Conservation (phyloP, 2,888 invertebrate genomes). For the Tortrix viridana region DNA sequence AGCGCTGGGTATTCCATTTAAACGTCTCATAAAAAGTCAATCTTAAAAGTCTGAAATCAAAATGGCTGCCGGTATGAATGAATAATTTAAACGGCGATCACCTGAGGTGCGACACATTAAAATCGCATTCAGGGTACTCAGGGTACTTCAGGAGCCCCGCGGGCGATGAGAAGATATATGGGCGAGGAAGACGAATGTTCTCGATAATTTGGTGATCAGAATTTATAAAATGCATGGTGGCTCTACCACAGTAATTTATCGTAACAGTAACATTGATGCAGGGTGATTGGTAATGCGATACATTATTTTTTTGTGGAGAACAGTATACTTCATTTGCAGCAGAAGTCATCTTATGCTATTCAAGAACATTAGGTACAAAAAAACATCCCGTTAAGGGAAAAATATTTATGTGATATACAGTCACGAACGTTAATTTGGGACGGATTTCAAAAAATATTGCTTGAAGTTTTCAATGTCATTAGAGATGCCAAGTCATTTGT, state of each 20-base stretch:
- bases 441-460: too few relatives aligned
- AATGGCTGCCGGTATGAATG: conserved; percentile 49
- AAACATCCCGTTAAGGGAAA: too few relatives aligned
- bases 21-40: conserved; percentile 13
- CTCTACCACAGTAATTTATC: background rate
- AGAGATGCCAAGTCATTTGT: too few relatives aligned
- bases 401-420: too few relatives aligned
- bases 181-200: conserved; percentile 33
- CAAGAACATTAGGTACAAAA: too few relatives aligned
- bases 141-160: conserved; percentile 56
- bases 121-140: conserved; percentile 58
- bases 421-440: too few relatives aligned
- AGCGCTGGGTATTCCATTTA: conserved; percentile 15
- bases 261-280: too few relatives aligned
- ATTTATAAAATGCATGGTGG: conserved; percentile 3
- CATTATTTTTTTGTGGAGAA: too few relatives aligned
- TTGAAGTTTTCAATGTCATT: too few relatives aligned
- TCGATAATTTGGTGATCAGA: conserved; percentile 16
- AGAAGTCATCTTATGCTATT: too few relatives aligned
- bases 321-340: too few relatives aligned
- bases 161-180: conserved; percentile 48
- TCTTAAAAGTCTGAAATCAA: conserved; percentile 24
- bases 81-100: conserved; percentile 65
- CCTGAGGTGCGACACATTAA: conserved; percentile 73
- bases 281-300: too few relatives aligned